Evolutionary conservation across 1,140 invertebrate genomes (phyloP), one percentile per base, ranked within the genome.

Genomic region (Caenorhabditis inopinata): DNA sequence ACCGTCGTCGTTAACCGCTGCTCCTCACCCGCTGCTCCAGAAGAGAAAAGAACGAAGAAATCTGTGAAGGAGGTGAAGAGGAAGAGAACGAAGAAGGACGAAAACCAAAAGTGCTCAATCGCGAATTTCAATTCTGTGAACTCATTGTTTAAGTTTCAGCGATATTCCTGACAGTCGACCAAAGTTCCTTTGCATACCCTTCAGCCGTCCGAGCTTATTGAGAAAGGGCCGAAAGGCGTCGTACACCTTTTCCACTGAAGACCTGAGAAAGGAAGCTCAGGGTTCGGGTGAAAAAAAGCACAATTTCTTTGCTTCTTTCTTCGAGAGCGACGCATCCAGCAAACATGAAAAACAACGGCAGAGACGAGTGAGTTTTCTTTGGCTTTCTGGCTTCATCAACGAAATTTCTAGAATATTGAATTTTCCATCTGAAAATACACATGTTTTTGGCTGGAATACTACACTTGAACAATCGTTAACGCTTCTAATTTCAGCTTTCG

Each of bases 401-500:
- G n/a, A n/a, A n/a, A n/a, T n/a, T n/a, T n/a, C n/a, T n/a, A n/a
- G n/a, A n/a, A n/a, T n/a, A n/a, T n/a, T n/a, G n/a, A n/a, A n/a
- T n/a, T n/a, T n/a, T n/a, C n/a, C n/a, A n/a, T n/a, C n/a, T n/a
- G n/a, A n/a, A n/a, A n/a, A n/a, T n/a, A n/a, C n/a, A n/a, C n/a
- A n/a, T n/a, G n/a, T n/a, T n/a, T n/a, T n/a, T n/a, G n/a, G n/a
- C n/a, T n/a, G n/a, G n/a, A n/a, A n/a, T n/a, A n/a, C n/a, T n/a
- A n/a, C n/a, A n/a, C n/a, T n/a, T n/a, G n/a, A n/a, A n/a, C n/a
- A n/a, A n/a, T n/a, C n/a, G n/a, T n/a, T n/a, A n/a, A n/a, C n/a
- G n/a, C n/a, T n/a, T n/a, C n/a, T n/a, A n/a, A n/a, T 79, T 74
- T 58, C 79, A 81, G 80, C 51, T 81, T n/a, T 84, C 83, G 32